phyloP scores from a whole-genome alignment of 1,140 invertebrate species.

The Hyles vespertilio region DNA sequence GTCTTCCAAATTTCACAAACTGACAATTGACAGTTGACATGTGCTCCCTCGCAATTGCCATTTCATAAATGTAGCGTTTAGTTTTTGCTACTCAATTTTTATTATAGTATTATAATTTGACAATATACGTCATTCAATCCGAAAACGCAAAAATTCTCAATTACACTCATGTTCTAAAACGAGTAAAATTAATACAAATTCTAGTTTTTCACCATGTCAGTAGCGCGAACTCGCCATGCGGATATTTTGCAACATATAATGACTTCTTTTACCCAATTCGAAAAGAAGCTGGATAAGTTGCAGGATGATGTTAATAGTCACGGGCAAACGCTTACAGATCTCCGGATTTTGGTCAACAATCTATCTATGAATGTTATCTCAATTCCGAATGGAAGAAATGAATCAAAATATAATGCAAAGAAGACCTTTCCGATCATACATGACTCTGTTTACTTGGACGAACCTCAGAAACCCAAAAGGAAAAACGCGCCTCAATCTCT shows the following conservation, averaged over 20 bases:
- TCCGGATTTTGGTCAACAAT: conserved; percentile 43
- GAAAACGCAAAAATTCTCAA: too few species aligned
- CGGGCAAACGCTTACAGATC: conserved; percentile 41
- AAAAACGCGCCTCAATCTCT: conserved; percentile 21
- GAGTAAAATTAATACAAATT: conserved; percentile 11
- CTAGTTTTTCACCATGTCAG: conserved; percentile 28
- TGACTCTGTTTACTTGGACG: conserved; percentile 15
- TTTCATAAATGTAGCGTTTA: too few species aligned
- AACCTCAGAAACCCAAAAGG: conserved; percentile 22
- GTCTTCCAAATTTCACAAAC: conserved; percentile 30
- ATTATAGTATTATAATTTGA: too few species aligned
- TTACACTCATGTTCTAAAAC: too few species aligned
- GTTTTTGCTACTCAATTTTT: too few species aligned
- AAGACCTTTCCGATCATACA: conserved; percentile 35
- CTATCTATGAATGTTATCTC: conserved; percentile 27
- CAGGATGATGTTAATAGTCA: conserved; percentile 52
- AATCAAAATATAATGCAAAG: conserved; percentile 12
- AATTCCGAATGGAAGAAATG: conserved; percentile 17
- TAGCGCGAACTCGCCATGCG: conserved; percentile 26
- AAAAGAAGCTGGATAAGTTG: conserved; percentile 56
- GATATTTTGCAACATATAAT: conserved; percentile 41
- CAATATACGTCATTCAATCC: too few species aligned
- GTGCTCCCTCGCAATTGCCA: background rate
- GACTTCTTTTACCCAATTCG: conserved; percentile 46
- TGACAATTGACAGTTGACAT: conserved; percentile 33